Evolutionary conservation across 1,140 invertebrate species (phyloP).

Genomic region (Orchestia grillus): DNA sequence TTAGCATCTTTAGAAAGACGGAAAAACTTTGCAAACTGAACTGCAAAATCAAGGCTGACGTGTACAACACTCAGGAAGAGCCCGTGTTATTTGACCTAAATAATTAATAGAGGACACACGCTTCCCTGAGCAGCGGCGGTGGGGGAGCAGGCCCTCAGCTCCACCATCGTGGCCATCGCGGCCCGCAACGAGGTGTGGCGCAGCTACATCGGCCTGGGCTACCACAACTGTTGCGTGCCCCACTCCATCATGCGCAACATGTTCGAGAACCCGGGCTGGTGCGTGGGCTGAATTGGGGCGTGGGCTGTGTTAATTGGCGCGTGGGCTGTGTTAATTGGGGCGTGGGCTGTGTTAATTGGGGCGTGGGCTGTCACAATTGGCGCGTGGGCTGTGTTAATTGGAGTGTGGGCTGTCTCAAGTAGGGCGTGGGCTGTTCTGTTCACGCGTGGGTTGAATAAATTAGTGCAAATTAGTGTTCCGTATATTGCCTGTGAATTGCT

Average conservation of each 20-base stretch:
- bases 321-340: background rate
- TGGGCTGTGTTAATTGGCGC: background rate
- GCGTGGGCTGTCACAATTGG: no score
- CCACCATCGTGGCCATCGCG: conserved; percentile 83
- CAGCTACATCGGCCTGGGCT: conserved; percentile 98
- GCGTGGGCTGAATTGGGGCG: conserved; percentile 70
- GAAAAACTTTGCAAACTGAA: no score
- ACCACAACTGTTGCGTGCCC: conserved; percentile 96
- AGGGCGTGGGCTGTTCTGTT: no score
- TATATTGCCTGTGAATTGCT: no score
- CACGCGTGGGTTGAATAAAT: no score
- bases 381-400: no score
- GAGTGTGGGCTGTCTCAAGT: no score
- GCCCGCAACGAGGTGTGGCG: conserved; percentile 93
- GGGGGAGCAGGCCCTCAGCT: conserved; percentile 92
- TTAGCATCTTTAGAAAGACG: no score
- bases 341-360: no score
- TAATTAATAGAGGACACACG: background rate
- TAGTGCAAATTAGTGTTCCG: no score
- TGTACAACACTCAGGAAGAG: no score
- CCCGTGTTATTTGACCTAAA: background rate
- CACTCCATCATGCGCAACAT: conserved; percentile 96
- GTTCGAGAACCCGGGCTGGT: conserved; percentile 99
- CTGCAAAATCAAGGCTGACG: no score
- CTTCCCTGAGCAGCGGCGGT: conserved; percentile 57